These are phyloP conservation scores for Crypturellus tataupa DNA, from an alignment of 2,797 vertebrate genomes.

Conservation along the genomic window DNA sequence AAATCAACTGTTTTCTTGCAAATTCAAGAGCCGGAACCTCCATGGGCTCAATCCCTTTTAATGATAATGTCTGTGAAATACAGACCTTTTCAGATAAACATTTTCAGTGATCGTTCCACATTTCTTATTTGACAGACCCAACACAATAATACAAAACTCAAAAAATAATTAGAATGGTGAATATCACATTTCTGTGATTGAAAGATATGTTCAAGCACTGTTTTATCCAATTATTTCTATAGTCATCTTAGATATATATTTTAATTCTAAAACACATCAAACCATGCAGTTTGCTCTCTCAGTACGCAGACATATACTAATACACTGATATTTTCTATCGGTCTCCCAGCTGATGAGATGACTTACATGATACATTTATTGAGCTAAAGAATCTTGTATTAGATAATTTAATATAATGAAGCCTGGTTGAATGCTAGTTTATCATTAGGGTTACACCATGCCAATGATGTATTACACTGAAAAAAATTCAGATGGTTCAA, in stretches of 20 bases:
- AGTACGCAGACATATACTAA: neutral
- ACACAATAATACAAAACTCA: neutral
- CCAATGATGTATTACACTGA: neutral
- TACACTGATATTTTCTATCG: neutral
- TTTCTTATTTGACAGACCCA: constrained; percentile 6
- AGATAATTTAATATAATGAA: constrained; percentile 53
- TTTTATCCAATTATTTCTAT: constrained; percentile 28
- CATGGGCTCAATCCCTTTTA: neutral
- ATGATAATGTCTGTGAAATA: neutral
- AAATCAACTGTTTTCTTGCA: neutral
- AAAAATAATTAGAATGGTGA: neutral
- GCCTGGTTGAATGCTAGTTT: neutral
- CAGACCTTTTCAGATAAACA: neutral
- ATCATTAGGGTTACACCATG: constrained; percentile 12
- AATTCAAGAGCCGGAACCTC: neutral
- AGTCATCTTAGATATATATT: neutral
- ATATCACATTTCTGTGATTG: neutral
- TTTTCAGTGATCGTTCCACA: neutral
- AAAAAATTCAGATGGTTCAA: constrained; percentile 30
- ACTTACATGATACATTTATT: constrained; percentile 27
- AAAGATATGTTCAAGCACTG: neutral
- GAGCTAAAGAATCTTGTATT: constrained; percentile 23
- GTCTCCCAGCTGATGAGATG: neutral
- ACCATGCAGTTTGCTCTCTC: neutral
- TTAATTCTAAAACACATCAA: constrained; percentile 1